Conservation (phyloP, 2,888 invertebrate genomes). For the Acronicta alni region DNA sequence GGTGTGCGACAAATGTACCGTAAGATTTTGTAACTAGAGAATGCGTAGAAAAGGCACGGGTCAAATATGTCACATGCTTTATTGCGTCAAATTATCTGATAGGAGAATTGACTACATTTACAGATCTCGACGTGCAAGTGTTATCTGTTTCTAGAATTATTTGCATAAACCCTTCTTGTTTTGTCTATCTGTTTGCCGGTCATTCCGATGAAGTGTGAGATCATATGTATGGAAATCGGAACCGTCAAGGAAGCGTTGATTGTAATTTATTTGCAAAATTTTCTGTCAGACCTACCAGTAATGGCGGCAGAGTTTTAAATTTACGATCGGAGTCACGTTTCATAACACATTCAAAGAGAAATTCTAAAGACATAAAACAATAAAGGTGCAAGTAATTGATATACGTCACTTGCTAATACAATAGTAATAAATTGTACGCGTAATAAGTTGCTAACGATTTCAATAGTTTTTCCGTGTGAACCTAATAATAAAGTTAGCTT, state of each 20-base stretch:
- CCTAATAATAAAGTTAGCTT: conserved; percentile 26
- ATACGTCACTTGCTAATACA: conserved; percentile 29
- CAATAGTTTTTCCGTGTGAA: conserved; percentile 52
- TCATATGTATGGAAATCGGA: conserved; percentile 30
- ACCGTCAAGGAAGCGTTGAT: conserved; percentile 8
- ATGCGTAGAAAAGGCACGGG: conserved; percentile 65
- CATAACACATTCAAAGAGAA: conserved; percentile 24
- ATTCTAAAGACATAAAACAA: conserved; percentile 22
- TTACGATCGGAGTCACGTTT: conserved; percentile 17
- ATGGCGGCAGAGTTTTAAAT: conserved; percentile 15
- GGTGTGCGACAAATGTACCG: conserved; percentile 73
- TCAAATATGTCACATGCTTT: conserved; percentile 62
- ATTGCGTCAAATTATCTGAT: conserved; percentile 58
- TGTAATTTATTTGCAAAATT: conserved; percentile 30
- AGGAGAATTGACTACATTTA: conserved; percentile 48
- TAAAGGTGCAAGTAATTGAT: conserved; percentile 26
- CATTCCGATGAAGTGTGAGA: conserved; percentile 1
- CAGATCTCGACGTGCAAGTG: conserved; percentile 6
- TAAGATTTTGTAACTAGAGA: conserved; percentile 69
- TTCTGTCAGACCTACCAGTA: conserved; percentile 3
- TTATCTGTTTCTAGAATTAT: conserved; percentile 29
- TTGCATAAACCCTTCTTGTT: conserved; percentile 39
- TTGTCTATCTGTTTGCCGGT: conserved; percentile 21
- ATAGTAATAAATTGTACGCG: conserved; percentile 35
- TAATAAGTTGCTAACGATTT: conserved; percentile 28